These are phyloP conservation scores for Melanotaenia parkinsoni DNA, from an alignment of 2,797 vertebrate species.

Conservation along the genomic window DNA sequence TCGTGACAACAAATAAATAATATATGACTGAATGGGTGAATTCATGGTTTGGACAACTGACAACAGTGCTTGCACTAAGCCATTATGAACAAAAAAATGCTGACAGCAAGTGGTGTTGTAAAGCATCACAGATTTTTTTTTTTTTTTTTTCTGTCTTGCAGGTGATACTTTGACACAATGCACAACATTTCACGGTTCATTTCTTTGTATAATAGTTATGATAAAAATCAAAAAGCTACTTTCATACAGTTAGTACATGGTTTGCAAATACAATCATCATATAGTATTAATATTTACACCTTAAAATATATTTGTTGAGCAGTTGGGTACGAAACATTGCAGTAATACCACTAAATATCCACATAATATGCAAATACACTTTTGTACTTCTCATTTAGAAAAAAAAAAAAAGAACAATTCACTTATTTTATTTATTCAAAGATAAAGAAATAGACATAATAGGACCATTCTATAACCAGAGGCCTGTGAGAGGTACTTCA, in stretches of 20 bases:
- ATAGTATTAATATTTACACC: constrained; percentile 83
- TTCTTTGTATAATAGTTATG: constrained; percentile 78
- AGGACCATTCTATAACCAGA: constrained; percentile 75
- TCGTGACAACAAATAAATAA: constrained; percentile 78
- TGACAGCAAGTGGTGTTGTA: constrained; percentile 78
- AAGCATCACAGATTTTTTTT: constrained; percentile 75
- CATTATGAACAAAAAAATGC: constrained; percentile 76
- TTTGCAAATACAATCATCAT: constrained; percentile 84
- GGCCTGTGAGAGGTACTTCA: constrained; percentile 78
- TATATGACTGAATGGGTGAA: constrained; percentile 63
- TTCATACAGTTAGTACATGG: constrained; percentile 79
- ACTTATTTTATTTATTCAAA: constrained; percentile 62
- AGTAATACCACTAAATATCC: constrained; percentile 83
- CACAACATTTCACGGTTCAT: constrained; percentile 79
- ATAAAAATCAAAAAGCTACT: constrained; percentile 80
- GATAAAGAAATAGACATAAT: constrained; percentile 72
- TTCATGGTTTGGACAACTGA: constrained; percentile 75
- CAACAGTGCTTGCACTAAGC: constrained; percentile 79
- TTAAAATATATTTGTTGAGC: constrained; percentile 84
- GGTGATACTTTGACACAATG: constrained; percentile 82
- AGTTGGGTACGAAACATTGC: constrained; percentile 80
- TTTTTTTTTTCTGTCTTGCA: constrained; percentile 51
- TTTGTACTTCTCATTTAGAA: constrained; percentile 72
- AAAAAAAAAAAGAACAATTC: constrained; percentile 74
- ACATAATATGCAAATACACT: constrained; percentile 81